Evolutionary conservation across 2,797 vertebrate genomes (phyloP), one percentile per base, ranked within the genome.

Genomic region (Chaenodraco wilsoni): DNA sequence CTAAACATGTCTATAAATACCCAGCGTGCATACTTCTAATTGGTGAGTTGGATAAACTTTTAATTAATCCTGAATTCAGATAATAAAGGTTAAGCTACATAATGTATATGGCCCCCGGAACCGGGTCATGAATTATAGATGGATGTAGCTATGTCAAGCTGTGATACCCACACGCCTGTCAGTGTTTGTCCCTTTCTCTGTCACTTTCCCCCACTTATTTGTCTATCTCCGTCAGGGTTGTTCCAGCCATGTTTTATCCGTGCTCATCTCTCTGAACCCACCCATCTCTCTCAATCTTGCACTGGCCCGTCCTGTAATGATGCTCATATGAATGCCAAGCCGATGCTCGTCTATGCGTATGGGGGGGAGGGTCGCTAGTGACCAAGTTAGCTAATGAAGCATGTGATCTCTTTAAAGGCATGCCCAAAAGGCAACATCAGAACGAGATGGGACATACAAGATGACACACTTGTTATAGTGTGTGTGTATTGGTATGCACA

Each of bases 341-440:
- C 61, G 58, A 3, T 37, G 51, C 48, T 68, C 1, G 0, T 23
- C 60, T 68, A 17, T 3, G 58, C 9, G 19, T 61, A 31, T 21
- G 63, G 14, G 71, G 76, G 76, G 72, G 77, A 67, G 67, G 82
- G 65, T 78, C 83, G 86, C 82, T 79, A 54, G 71, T 92, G 90
- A 92, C 91, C 86, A 90, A 91, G 88, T 91, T 90, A 91, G 79
- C 85, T 87, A 89, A 87, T 91, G 90, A 90, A 87, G 90, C 90
- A 87, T 91, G 86, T 91, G 88, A 93, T 90, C 81, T 91, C 77
- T 83, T 92, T 90, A 90, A 88, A 90, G 88, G 65, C 67, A 85
- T 72, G 82, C 68, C 71, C 78, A 59, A 79, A 87, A 82, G 80
- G 54, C 63, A 78, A 78, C 56, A 58, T 68, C 61, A 58, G 23